Evolutionary conservation across 2,113 vertebrate genomes (phyloP).

Genomic region (Phaethon lepturus): DNA sequence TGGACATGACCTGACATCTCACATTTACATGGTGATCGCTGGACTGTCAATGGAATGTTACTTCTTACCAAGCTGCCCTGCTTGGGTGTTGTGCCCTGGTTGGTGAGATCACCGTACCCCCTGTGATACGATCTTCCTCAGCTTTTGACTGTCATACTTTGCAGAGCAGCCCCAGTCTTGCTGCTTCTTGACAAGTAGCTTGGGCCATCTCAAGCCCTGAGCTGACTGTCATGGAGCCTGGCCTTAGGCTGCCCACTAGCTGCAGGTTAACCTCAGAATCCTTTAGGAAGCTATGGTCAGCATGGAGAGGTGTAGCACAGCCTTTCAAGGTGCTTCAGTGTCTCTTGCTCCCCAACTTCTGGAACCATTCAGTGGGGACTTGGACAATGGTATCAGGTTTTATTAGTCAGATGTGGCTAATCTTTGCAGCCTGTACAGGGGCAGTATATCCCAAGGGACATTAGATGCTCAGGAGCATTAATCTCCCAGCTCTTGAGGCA

Average conservation of each 20-base stretch:
- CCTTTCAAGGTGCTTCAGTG: background rate
- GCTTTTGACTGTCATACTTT: background rate
- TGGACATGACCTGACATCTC: background rate
- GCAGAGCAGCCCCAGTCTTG: background rate
- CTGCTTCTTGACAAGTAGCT: background rate
- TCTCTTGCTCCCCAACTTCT: background rate
- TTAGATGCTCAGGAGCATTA: background rate
- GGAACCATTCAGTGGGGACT: background rate
- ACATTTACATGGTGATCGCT: background rate
- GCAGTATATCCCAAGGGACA: background rate
- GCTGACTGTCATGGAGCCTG: background rate
- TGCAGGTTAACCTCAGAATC: background rate
- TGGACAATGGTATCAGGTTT: background rate
- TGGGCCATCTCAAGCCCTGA: background rate
- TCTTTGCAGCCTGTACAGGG: background rate
- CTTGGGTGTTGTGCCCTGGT: background rate
- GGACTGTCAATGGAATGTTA: background rate
- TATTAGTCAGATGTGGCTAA: background rate
- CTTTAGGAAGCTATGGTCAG: background rate
- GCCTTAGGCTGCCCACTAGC: background rate
- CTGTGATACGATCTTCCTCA: background rate
- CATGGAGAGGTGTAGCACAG: background rate
- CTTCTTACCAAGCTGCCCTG: background rate
- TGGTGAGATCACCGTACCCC: background rate
- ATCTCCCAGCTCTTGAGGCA: background rate